phyloP scores from a whole-genome alignment of 1,140 invertebrate genomes.

The Macrocentrus cingulum region DNA sequence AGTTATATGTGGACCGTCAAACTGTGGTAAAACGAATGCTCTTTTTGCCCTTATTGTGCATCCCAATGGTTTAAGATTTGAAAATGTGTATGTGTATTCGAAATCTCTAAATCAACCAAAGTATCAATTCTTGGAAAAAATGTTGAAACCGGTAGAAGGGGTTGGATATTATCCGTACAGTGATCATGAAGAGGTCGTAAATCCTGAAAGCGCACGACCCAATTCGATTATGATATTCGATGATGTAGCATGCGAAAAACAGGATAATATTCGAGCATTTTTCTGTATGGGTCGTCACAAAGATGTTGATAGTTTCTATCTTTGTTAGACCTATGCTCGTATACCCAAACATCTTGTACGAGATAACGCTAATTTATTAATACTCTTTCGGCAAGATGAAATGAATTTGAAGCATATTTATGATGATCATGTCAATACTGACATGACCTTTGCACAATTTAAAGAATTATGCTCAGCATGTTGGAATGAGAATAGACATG shows the following conservation, averaged over 20 bases:
- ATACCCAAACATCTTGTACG: background rate
- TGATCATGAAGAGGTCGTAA: too few relatives aligned
- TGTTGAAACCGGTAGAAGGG: background rate
- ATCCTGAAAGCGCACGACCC: too few relatives aligned
- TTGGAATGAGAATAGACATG: too few relatives aligned
- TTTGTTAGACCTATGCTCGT: conserved; percentile 2
- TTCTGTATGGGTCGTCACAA: conserved; percentile 12
- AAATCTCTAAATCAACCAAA: conserved; percentile 9
- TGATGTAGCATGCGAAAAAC: conserved; percentile 12
- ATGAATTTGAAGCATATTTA: conserved; percentile 1
- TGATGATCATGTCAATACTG: background rate
- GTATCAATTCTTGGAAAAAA: background rate
- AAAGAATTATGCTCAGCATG: too few relatives aligned
- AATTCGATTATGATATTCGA: background rate
- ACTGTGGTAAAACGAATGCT: too few relatives aligned
- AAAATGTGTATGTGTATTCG: conserved; percentile 2
- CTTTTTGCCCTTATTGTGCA: too few relatives aligned
- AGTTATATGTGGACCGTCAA: background rate
- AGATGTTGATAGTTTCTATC: conserved; percentile 11
- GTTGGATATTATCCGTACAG: background rate
- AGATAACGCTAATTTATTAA: background rate
- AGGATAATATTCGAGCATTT: conserved; percentile 9
- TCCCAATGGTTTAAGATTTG: too few relatives aligned
- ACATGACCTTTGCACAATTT: too few relatives aligned
- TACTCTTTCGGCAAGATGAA: too few relatives aligned